Conservation (phyloP, 2,797 vertebrate genomes). For the Peromyscus nudipes region DNA sequence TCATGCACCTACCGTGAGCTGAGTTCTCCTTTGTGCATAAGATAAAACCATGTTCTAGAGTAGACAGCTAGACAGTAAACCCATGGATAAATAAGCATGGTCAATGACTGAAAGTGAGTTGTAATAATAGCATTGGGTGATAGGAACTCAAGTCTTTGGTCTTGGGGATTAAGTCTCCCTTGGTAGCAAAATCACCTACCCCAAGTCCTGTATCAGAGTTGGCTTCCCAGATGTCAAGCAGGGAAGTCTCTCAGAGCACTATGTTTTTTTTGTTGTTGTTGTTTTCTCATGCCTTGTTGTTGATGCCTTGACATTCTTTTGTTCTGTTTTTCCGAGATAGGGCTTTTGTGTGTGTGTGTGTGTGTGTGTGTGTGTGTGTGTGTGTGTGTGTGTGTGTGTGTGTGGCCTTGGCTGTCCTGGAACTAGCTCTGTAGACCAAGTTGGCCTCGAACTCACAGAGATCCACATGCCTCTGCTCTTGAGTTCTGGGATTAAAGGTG, state of each 20-base stretch:
- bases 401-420: not conserved
- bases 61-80: not conserved
- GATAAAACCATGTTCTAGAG: not conserved
- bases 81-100: not conserved
- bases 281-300: not conserved
- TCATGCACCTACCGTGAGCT: no score
- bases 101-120: not conserved
- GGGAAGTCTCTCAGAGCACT: not conserved
- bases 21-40: not conserved
- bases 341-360: not conserved
- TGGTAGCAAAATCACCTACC: fast-evolving
- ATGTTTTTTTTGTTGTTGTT: not conserved
- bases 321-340: not conserved
- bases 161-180: not conserved
- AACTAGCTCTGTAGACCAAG: not conserved
- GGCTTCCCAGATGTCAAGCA: not conserved
- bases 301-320: not conserved
- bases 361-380: no score
- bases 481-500: not conserved
- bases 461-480: not conserved
- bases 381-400: no score
- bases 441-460: not conserved
- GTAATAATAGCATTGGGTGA: not conserved
- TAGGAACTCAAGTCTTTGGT: not conserved
- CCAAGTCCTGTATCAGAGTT: not conserved